Percentiles rank a stretch among this genome's conserved stretches.
phyloP scores from a whole-genome alignment of 2,797 vertebrate genomes.

The Sebastes trivittatus region DNA sequence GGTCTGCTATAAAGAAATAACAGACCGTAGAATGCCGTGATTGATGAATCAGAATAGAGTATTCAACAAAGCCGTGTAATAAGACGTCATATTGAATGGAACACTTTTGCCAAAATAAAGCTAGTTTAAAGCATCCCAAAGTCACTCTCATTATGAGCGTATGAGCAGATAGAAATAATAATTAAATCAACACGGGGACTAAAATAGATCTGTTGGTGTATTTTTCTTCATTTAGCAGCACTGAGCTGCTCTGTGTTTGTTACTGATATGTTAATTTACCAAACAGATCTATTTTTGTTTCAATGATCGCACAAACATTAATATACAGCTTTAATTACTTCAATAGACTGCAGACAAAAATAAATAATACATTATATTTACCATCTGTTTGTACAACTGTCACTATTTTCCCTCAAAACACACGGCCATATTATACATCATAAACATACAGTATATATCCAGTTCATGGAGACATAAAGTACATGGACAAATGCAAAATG shows the following conservation, averaged over 20 bases:
- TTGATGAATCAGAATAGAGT: too few relatives aligned
- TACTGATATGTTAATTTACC: slow-evolving; percentile 30
- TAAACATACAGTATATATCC: not conserved
- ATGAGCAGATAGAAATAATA: not conserved
- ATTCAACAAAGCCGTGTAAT: too few relatives aligned
- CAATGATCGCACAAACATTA: slow-evolving; percentile 2
- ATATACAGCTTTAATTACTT: slow-evolving; percentile 14
- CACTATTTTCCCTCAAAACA: not conserved
- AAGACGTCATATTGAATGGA: not conserved
- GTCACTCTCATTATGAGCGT: not conserved
- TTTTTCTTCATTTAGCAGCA: slow-evolving; percentile 30
- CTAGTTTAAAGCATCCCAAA: not conserved
- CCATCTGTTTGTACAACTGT: not conserved
- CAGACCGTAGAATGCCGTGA: too few relatives aligned
- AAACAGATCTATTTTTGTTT: slow-evolving; percentile 34
- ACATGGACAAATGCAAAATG: not conserved
- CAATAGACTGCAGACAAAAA: not conserved
- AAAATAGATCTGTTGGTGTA: slow-evolving; percentile 36
- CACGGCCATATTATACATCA: too few relatives aligned
- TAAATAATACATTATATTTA: not conserved
- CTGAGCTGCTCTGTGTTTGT: slow-evolving; percentile 18
- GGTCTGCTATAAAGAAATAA: too few relatives aligned
- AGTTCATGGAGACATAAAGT: not conserved
- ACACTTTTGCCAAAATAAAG: not conserved
- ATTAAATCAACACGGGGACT: not conserved